A percentile compares a stretch with the other conserved stretches of the same genome.
Evolutionary conservation across 2,888 invertebrate species (phyloP).

Genomic region (Orthonevra nobilis): DNA sequence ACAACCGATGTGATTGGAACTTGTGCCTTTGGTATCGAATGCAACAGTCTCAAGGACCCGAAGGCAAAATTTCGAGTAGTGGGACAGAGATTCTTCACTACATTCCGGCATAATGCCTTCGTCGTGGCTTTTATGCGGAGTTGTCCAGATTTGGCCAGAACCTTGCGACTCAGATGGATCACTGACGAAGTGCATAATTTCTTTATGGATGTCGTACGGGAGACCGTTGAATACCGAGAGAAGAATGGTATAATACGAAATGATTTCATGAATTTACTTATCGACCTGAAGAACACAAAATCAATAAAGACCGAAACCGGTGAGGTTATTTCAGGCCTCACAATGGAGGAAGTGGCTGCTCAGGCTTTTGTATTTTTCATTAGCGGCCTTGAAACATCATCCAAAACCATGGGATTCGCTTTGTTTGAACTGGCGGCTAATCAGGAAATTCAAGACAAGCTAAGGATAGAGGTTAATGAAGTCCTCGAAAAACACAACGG

Average conservation of each 20-base stretch:
- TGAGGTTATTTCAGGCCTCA: slow-evolving; percentile 26
- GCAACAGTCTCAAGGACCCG: slow-evolving; percentile 79
- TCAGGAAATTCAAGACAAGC: slow-evolving; percentile 73
- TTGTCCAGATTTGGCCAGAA: slow-evolving; percentile 74
- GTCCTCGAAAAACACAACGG: slow-evolving; percentile 70
- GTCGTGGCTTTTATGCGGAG: slow-evolving; percentile 67
- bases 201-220: slow-evolving; percentile 78
- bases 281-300: slow-evolving; percentile 81
- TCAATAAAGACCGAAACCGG: slow-evolving; percentile 72
- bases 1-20: slow-evolving; percentile 81
- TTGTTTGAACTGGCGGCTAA: slow-evolving; percentile 77
- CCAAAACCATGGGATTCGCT: slow-evolving; percentile 82
- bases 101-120: slow-evolving; percentile 58
- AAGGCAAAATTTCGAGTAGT: slow-evolving; percentile 77
- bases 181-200: slow-evolving; percentile 77
- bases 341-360: slow-evolving; percentile 76
- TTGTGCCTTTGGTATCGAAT: slow-evolving; percentile 81
- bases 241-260: slow-evolving; percentile 79
- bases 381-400: slow-evolving; percentile 84
- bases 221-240: slow-evolving; percentile 78
- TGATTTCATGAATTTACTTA: slow-evolving; percentile 82
- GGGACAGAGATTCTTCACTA: slow-evolving; percentile 72
- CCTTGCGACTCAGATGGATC: slow-evolving; percentile 73
- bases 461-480: slow-evolving; percentile 73
- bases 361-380: slow-evolving; percentile 77